Base-by-base conservation (phyloP, 2,888 invertebrate species). In the Parasteatoda lunata region DNA sequence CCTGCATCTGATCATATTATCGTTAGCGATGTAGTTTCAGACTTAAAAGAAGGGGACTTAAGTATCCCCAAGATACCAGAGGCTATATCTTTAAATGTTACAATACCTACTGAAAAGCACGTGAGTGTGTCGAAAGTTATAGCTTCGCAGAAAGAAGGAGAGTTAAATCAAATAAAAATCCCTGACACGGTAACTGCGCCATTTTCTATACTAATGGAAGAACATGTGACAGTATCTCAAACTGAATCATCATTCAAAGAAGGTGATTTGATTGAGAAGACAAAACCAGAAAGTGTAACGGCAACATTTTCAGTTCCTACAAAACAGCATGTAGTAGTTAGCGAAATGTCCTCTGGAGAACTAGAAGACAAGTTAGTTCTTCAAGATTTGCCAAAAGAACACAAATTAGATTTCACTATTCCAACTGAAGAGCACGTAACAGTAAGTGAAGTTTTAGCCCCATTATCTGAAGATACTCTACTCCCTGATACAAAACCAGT, bases 341-440 rank as follows among this genome's bases (percentile, higher is more conserved):
- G 79, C 64, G 83, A 88, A 49, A 66, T 81, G n/a, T 54, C 81
- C 52, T 75, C 84, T 9, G 81, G 70, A 13, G 84, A 83, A 64
- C 48, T 69, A 45, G 88, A 89, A 79, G 84, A 78, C 45, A 68
- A 64, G 8, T 59, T 88, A 5, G 64, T 30, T 72, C 15, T 78
- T 54, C 75, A 81, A 49, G 81, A 88, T 15, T n/a, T 83, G 15
- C 89, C 88, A n/a, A 64, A 49, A 66, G 48, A 68, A 8, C 66
- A 84, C 54, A 80, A 69, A 45, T 89, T 86, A 3, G 84, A 84
- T 59, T 88, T 89, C 65, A 72, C 83, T 4, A 70, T 89, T 51
- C 88, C 89, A 15, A 83, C 88, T 59, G 88, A 89, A 75, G 89
- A 89, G 70, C 89, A 89, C 45, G 64, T 89, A 9, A 48, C 89